These are phyloP conservation scores for Acanthurus lineatus DNA, from an alignment of 2,797 vertebrate genomes.

Conservation along the genomic window DNA sequence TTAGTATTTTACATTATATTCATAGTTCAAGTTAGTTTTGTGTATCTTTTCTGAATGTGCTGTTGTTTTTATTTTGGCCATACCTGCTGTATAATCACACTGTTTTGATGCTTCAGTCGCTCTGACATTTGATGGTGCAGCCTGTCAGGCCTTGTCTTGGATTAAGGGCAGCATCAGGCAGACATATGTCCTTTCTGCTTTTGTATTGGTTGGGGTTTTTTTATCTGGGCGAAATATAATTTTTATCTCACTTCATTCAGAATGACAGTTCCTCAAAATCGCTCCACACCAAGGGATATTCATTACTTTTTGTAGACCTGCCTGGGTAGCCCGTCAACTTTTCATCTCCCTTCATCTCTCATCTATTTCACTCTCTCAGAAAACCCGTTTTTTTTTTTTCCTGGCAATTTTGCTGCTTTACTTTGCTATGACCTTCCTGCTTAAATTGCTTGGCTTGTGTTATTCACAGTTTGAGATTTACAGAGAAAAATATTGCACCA, in stretches of 20 bases:
- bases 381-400: constrained; percentile 71
- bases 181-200: constrained; percentile 87
- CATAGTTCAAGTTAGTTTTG: not conserved
- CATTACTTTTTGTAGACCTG: constrained; percentile 87
- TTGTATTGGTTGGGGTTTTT: constrained; percentile 80
- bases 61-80: constrained; percentile 52
- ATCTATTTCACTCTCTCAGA: constrained; percentile 87
- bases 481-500: constrained; percentile 84
- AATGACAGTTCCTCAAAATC: constrained; percentile 88
- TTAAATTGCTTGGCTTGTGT: constrained; percentile 88
- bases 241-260: constrained; percentile 89
- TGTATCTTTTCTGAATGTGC: constrained; percentile 23
- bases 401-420: constrained; percentile 82
- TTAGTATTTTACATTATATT: not conserved
- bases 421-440: constrained; percentile 88
- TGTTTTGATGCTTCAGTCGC: constrained; percentile 80
- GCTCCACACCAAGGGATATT: constrained; percentile 87
- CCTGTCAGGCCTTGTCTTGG: constrained; percentile 83
- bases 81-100: constrained; percentile 72
- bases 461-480: constrained; percentile 88
- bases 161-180: constrained; percentile 85
- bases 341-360: constrained; percentile 88
- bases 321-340: constrained; percentile 87
- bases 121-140: constrained; percentile 79
- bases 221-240: constrained; percentile 87